Evolutionary conservation across 2,797 vertebrate species (phyloP).

Genomic region (Peromyscus aztecus): DNA sequence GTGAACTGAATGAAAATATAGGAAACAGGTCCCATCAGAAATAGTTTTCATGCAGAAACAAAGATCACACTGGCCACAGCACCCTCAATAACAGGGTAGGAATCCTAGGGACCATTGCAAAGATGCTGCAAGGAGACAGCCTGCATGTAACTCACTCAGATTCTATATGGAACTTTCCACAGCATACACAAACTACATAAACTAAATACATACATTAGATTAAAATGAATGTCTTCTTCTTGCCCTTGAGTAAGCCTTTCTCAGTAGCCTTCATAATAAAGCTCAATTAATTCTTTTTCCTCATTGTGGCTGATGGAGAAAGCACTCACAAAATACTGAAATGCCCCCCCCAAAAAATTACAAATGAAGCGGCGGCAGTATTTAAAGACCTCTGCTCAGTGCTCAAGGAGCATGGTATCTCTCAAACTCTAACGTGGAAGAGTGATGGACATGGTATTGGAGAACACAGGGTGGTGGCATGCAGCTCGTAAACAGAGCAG

Average conservation of each 20-base stretch:
- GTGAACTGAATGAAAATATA: conserved; percentile 27
- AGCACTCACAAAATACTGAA: neutral
- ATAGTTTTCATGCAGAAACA: neutral
- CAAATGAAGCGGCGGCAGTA: neutral
- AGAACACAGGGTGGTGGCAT: neutral
- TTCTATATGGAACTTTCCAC: neutral
- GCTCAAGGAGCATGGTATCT: accelerated
- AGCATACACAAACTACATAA: neutral
- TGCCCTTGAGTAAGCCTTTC: neutral
- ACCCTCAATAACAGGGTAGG: too few species aligned
- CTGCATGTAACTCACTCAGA: neutral
- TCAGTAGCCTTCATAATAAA: neutral
- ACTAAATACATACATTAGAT: neutral
- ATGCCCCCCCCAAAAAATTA: neutral
- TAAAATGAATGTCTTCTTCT: conserved; percentile 1
- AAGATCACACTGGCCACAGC: neutral
- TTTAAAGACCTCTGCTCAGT: neutral
- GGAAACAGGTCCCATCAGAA: neutral
- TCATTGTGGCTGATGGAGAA: neutral
- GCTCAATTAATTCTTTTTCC: neutral
- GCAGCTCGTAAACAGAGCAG: neutral
- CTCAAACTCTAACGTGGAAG: neutral
- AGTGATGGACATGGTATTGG: neutral
- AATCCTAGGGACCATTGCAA: accelerated
- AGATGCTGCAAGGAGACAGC: neutral